Percentiles rank a stretch among this genome's conserved stretches.
Evolutionary conservation across 1,140 invertebrate species (phyloP).

Genomic region (Lordiphosa collinella): DNA sequence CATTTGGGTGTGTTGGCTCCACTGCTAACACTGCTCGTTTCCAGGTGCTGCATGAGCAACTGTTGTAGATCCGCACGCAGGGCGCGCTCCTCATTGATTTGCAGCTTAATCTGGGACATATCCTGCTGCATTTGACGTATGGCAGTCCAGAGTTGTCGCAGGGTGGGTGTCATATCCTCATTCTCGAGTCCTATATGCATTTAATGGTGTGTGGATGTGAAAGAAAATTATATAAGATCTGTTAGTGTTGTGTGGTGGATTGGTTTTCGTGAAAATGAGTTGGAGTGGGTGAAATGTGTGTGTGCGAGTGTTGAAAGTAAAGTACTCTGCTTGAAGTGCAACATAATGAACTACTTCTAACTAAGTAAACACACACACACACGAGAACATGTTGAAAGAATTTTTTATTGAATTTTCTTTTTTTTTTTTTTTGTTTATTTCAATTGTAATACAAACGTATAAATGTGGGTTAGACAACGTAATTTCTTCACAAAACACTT

Average conservation of each 20-base stretch:
- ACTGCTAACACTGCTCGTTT: conserved; percentile 68
- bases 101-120: conserved; percentile 73
- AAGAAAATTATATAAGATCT: conserved; percentile 38
- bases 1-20: conserved; percentile 72
- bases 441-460: conserved; percentile 63
- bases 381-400: conserved; percentile 23
- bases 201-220: conserved; percentile 5
- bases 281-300: no score
- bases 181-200: conserved; percentile 69
- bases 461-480: conserved; percentile 70
- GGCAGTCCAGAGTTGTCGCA: conserved; percentile 75
- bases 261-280: conserved; percentile 14
- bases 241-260: conserved; percentile 65
- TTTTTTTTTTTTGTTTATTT: conserved; percentile 28
- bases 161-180: conserved; percentile 78
- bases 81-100: conserved; percentile 78
- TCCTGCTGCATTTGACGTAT: conserved; percentile 77
- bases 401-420: conserved; percentile 47
- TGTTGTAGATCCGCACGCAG: conserved; percentile 75
- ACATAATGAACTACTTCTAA: conserved; percentile 13
- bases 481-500: conserved; percentile 65
- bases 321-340: conserved; percentile 27
- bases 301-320: no score
- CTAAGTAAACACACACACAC: conserved; percentile 47
- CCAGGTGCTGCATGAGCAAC: conserved; percentile 76